Percentiles rank a stretch among this genome's conserved stretches.
Evolutionary conservation across 1,140 invertebrate genomes (phyloP).

Genomic region (Oryzaephilus surinamensis): DNA sequence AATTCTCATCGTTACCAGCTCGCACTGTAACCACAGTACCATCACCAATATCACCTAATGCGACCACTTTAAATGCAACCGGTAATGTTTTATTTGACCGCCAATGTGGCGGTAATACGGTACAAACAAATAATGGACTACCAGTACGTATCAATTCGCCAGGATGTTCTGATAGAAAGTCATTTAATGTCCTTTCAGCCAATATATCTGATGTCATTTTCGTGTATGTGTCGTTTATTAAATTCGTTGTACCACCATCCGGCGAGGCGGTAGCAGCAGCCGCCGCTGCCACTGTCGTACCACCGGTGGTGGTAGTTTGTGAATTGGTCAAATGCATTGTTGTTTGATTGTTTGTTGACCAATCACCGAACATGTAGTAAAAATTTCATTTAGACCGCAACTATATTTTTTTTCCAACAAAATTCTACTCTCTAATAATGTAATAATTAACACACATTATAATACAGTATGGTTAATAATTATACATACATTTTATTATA

Average conservation of each 20-base stretch:
- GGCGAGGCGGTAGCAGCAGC: constrained; percentile 42
- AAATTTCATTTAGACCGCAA: neutral
- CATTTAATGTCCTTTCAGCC: constrained; percentile 75
- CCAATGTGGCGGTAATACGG: constrained; percentile 88
- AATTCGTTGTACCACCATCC: constrained; percentile 40
- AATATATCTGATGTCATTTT: constrained; percentile 83
- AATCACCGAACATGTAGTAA: constrained; percentile 19
- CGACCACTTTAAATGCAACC: constrained; percentile 87
- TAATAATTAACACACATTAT: too few species aligned
- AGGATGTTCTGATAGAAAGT: constrained; percentile 83
- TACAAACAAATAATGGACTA: constrained; percentile 85
- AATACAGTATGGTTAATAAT: too few species aligned
- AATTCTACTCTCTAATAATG: neutral
- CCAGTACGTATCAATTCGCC: constrained; percentile 89
- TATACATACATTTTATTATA: too few species aligned
- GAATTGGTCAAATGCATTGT: constrained; percentile 43
- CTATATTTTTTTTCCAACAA: neutral
- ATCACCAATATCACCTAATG: constrained; percentile 84
- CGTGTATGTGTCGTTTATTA: constrained; percentile 71
- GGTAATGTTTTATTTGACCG: constrained; percentile 96
- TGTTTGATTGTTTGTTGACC: constrained; percentile 5
- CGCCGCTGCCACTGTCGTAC: constrained; percentile 16
- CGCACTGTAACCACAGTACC: constrained; percentile 89
- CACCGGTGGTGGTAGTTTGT: constrained; percentile 35
- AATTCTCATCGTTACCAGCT: constrained; percentile 98